Base-by-base conservation (phyloP, 2,888 invertebrate species). In the Lomographa bimaculata region DNA sequence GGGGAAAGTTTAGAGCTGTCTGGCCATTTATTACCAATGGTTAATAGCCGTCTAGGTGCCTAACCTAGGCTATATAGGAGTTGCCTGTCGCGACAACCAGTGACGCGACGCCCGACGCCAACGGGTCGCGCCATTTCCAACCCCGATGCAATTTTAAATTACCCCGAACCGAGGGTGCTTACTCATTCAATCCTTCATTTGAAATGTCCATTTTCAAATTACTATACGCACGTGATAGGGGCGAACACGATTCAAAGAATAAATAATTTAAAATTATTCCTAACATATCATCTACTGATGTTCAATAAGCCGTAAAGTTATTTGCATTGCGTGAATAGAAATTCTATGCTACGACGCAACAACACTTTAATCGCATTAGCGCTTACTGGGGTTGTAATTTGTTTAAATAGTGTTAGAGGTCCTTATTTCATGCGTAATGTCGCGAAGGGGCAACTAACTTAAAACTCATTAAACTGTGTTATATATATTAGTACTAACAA, bases 91-190 rank as follows among this genome's bases (percentile, higher is more conserved):
- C 67, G 63, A 21, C 64, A 50, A 25, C 41, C 46, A 52, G 41
- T 54, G 55, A 35, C 53, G 55, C 60, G 72, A 46, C 64, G 59
- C 57, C 60, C 61, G 54, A 42, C 61, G 57, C 41, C 58, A 61
- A 14, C 4, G 4, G 21, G 53, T 46, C 74, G 72, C 61, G 71
- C 45, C 68, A 50, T 35, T 54, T 40, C 57, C 61, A 61, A 65
- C 76, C 76, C 74, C 59, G 61, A 56, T 67, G 78, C 76, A 82
- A 82, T 83, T 80, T 76, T 55, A 78, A 80, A 83, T 80, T 78
- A 79, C 79, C 65, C 62, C 57, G 71, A 68, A 75, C 63, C 54
- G 54, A 70, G 69, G 73, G 77, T 64, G 39, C 32, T 39, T 35
- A 43, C 33, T 47, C 66, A 63, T 65, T 65, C 59, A 62, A 54